phyloP scores from a whole-genome alignment of 2,113 vertebrate genomes.

The Platichthys flesus region DNA sequence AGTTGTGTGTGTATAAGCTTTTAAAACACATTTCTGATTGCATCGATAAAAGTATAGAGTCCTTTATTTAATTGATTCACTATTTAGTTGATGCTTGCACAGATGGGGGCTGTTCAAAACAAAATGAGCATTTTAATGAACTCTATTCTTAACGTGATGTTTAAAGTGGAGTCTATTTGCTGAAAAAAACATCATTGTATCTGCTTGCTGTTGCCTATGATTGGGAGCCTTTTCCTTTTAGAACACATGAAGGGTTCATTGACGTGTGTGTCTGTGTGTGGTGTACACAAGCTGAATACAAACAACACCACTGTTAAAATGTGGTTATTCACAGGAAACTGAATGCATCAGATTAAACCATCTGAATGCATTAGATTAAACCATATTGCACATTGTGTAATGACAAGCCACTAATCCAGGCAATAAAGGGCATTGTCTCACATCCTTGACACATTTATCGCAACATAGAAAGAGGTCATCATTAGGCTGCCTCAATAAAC shows the following conservation, averaged over 20 bases:
- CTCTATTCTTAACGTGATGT: background rate
- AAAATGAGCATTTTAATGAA: background rate
- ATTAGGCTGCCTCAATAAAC: background rate
- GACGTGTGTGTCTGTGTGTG: background rate
- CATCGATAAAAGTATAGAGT: background rate
- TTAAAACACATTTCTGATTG: background rate
- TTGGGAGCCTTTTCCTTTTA: background rate
- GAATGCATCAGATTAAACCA: background rate
- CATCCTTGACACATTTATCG: background rate
- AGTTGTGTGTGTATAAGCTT: background rate
- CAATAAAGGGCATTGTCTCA: background rate
- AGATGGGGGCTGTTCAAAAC: background rate
- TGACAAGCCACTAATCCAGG: background rate
- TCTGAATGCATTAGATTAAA: background rate
- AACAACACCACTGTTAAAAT: background rate
- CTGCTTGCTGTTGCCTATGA: background rate
- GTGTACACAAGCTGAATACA: background rate
- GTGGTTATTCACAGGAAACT: background rate
- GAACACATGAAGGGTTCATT: constrained; percentile 10
- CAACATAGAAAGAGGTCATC: constrained; percentile 11
- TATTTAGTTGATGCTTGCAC: background rate
- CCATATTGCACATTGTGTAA: background rate
- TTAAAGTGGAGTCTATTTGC: background rate
- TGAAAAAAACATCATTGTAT: background rate
- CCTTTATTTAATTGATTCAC: background rate